A percentile compares a stretch with the other conserved stretches of the same genome.
Evolutionary conservation across 2,888 invertebrate genomes (phyloP).

Genomic region (Drosophila prostipennis): DNA sequence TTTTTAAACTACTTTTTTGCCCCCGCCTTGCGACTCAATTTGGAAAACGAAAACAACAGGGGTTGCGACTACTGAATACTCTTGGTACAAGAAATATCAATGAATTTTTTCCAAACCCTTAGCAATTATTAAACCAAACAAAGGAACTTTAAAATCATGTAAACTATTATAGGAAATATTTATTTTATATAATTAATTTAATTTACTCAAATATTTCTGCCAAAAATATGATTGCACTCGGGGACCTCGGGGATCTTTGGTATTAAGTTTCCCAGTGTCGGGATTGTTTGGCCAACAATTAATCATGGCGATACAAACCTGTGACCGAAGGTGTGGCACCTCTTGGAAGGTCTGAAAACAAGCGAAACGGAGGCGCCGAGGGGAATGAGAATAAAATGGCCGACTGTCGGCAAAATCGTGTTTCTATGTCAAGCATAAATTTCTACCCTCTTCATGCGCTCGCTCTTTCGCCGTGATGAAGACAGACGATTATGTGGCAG

Average conservation of each 20-base stretch:
- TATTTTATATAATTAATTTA: no score
- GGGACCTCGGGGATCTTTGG: not conserved
- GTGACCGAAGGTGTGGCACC: conserved; percentile 29
- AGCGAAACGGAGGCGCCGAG: conserved; percentile 14
- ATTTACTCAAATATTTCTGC: no score
- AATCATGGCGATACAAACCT: conserved; percentile 11
- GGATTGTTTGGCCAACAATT: conserved; percentile 31
- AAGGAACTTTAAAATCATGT: no score
- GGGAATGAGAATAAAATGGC: conserved; percentile 66
- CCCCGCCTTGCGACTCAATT: conserved; percentile 62
- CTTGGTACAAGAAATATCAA: not conserved
- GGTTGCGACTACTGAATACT: not conserved
- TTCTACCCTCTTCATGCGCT: conserved; percentile 45
- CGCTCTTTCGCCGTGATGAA: conserved; percentile 48
- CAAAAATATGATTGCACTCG: not conserved
- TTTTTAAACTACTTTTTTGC: conserved; percentile 22
- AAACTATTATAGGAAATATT: no score
- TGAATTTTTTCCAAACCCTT: no score
- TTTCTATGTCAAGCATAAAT: conserved; percentile 80
- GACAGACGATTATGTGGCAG: conserved; percentile 61
- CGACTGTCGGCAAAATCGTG: conserved; percentile 73
- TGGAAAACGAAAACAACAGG: conserved; percentile 12
- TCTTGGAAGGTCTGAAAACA: conserved; percentile 5
- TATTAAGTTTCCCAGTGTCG: conserved; percentile 11
- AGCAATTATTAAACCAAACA: no score